Evolutionary conservation across 2,113 vertebrate genomes (phyloP), one percentile per base, ranked within the genome.

Genomic region (Nematolebias whitei): DNA sequence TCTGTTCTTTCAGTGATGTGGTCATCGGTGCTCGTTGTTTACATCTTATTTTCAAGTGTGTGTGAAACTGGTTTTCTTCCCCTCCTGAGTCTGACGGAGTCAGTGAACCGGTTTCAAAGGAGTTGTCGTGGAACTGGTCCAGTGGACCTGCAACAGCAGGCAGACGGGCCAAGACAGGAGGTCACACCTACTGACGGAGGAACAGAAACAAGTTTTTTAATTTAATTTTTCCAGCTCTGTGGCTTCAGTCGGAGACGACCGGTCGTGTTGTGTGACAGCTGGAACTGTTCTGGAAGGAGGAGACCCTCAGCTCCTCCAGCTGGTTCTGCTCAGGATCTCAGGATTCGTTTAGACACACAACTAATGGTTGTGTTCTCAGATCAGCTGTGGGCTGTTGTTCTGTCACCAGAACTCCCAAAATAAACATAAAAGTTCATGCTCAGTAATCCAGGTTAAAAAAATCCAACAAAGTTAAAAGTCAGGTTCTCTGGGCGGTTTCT

Each of bases 41-140:
- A n/a, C n/a, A n/a, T n/a, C n/a, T n/a, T 29, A 29, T 29, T 29
- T 7, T 29, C n/a, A n/a, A n/a, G n/a, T 29, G 26, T 3, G 26
- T 29, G 26, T 29, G 26, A 29, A 29, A 29, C 26, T 12, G 12
- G 38, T 39, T 39, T 39, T 39, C 2, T 13, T 39, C n/a, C 38
- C 12, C 38, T 39, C 38, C 8, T 39, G 38, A 66, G 78, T 75
- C 61, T 61, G 48, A 43, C 61, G 12, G 43, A 55, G 71, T 83
- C 64, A 49, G 78, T 65, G 6, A 85, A 71, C 83, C 71, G 69
- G 86, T 87, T 85, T 83, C n/a, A 23, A 52, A 63, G 26, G 47
- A 55, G 18, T 56, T 71, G 61, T 68, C 61, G 70, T 79, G 60
- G 78, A 67, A 84, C 51, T 79, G 58, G 12, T 53, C 39, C 54